Evolutionary conservation across 1,140 invertebrate species (phyloP).

Genomic region (Aplysia californica): DNA sequence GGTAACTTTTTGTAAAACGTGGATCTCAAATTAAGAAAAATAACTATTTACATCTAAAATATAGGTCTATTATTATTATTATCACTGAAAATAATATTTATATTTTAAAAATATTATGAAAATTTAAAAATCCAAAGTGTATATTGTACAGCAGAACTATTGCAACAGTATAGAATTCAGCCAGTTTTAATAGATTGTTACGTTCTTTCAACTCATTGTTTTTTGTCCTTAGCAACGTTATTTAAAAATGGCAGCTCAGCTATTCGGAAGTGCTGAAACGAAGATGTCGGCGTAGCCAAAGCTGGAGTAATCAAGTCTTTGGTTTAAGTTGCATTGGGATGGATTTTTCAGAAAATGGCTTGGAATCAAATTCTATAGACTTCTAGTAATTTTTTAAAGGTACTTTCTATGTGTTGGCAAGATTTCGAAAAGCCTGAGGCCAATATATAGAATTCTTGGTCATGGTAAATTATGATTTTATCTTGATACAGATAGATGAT

Average conservation of each 20-base stretch:
- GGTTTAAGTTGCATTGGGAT: neutral
- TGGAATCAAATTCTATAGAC: neutral
- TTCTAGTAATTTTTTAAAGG: neutral
- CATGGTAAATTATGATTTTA: too few species aligned
- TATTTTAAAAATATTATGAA: neutral
- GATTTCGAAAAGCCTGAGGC: too few species aligned
- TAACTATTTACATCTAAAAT: too few species aligned
- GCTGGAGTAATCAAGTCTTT: neutral
- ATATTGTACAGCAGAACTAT: neutral
- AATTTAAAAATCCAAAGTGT: neutral
- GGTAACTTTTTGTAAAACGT: too few species aligned
- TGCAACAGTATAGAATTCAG: neutral
- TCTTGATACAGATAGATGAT: too few species aligned
- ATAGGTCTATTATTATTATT: too few species aligned
- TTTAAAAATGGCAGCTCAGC: conserved; percentile 17
- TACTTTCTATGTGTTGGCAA: neutral
- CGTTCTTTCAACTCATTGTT: too few species aligned
- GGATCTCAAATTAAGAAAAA: too few species aligned
- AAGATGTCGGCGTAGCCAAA: neutral
- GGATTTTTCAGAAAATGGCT: neutral
- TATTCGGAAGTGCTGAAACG: too few species aligned
- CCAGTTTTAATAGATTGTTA: too few species aligned
- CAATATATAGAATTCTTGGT: too few species aligned
- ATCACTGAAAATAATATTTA: neutral
- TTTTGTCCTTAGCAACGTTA: conserved; percentile 11